Percentiles rank a stretch among this genome's conserved stretches.
phyloP scores from a whole-genome alignment of 2,888 invertebrate species.

The Tortricodes alternella region DNA sequence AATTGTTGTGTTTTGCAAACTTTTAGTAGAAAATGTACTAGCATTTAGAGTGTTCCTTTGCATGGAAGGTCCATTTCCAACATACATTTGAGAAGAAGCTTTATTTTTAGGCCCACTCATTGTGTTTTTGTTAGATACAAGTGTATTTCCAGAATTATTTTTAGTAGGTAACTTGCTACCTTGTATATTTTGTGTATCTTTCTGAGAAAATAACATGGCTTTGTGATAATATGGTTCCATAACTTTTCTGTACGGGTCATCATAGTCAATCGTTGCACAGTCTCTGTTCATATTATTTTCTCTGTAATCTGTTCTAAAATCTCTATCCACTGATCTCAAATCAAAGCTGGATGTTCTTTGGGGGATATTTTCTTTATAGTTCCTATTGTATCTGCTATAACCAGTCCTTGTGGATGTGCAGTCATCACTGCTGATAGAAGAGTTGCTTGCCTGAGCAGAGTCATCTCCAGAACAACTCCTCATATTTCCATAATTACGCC shows the following conservation, averaged over 20 bases:
- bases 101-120: conserved; percentile 1
- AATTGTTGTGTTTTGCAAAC: conserved; percentile 32
- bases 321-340: conserved; percentile 43
- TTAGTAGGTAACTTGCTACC: conserved; percentile 37
- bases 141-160: conserved; percentile 13
- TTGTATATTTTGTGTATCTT: neutral
- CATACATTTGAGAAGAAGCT: neutral
- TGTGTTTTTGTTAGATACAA: neutral
- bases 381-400: conserved; percentile 23
- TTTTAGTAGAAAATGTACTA: conserved; percentile 26
- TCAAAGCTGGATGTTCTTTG: conserved; percentile 39
- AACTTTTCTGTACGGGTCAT: conserved; percentile 43
- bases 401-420: conserved; percentile 50
- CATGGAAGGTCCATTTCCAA: neutral
- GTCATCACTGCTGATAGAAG: conserved; percentile 66
- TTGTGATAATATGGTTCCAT: neutral
- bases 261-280: conserved; percentile 46
- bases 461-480: conserved; percentile 53
- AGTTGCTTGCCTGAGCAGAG: conserved; percentile 64
- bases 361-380: conserved; percentile 44
- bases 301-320: conserved; percentile 43
- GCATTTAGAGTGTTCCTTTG: conserved; percentile 18
- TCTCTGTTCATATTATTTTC: conserved; percentile 47
- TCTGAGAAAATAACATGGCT: neutral
- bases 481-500: conserved; percentile 46